phyloP scores from a whole-genome alignment of 2,797 vertebrate genomes.

The Melanogrammus aeglefinus region DNA sequence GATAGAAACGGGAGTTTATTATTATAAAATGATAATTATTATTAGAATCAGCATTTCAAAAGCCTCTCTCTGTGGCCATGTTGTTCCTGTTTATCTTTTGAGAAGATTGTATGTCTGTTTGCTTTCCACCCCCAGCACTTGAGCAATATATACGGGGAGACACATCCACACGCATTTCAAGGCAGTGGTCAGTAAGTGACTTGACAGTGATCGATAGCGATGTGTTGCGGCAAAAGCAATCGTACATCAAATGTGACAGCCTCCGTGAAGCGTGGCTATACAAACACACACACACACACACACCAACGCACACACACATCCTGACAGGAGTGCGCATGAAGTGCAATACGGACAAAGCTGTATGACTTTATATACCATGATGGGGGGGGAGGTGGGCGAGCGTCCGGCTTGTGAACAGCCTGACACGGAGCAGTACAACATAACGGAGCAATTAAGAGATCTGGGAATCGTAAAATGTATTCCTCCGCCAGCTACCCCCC shows the following conservation, averaged over 20 bases:
- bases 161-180: constrained; percentile 25
- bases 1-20: no score
- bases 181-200: constrained; percentile 43
- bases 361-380: neutral
- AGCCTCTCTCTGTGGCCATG: neutral
- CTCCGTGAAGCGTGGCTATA: constrained; percentile 39
- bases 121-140: neutral
- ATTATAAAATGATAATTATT: no score
- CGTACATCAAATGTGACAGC: constrained; percentile 73
- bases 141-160: constrained; percentile 18
- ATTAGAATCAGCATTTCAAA: neutral
- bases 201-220: constrained; percentile 64
- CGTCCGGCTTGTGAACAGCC: no score
- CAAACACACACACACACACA: constrained; percentile 29
- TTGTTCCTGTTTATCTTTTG: neutral
- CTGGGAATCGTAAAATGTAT: neutral
- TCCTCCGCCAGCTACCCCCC: neutral
- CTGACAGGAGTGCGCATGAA: neutral
- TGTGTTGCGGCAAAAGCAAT: constrained; percentile 42
- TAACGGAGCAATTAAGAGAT: neutral
- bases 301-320: constrained; percentile 21
- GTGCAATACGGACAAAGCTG: constrained; percentile 10
- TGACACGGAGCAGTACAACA: no score
- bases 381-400: no score
- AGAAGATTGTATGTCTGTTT: neutral